Evolutionary conservation across 2,888 invertebrate species (phyloP).

Genomic region (Brenthis daphne): DNA sequence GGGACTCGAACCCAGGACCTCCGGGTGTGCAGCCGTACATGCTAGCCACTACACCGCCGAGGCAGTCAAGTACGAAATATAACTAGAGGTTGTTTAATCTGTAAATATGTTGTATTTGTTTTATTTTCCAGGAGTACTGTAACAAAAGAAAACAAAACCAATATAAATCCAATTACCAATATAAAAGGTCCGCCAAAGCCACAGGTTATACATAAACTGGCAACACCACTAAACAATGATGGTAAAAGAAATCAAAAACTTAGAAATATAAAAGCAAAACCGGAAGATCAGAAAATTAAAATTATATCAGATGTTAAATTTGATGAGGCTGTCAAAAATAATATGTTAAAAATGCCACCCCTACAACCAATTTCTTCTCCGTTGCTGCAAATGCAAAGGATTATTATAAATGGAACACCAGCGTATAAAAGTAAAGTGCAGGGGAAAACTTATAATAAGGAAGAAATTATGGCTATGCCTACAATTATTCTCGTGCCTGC

Average conservation of each 20-base stretch:
- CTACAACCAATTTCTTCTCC: constrained; percentile 60
- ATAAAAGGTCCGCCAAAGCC: constrained; percentile 40
- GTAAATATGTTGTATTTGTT: not conserved
- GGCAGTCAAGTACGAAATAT: not conserved
- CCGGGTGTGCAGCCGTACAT: too few species aligned
- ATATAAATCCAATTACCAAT: constrained; percentile 36
- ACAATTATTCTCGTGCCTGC: constrained; percentile 71
- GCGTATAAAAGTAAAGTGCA: constrained; percentile 55
- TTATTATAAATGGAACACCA: constrained; percentile 69
- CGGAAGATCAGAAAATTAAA: constrained; percentile 59
- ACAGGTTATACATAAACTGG: constrained; percentile 44
- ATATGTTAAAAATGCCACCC: constrained; percentile 46
- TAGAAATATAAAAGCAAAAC: constrained; percentile 1
- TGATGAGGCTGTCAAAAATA: constrained; percentile 49
- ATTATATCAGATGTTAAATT: constrained; percentile 73
- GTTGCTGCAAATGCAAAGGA: constrained; percentile 61
- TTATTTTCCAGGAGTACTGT: constrained; percentile 47
- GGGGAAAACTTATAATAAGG: constrained; percentile 54
- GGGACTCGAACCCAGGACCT: too few species aligned
- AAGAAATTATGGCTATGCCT: constrained; percentile 81
- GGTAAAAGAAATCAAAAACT: not conserved
- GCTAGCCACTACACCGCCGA: too few species aligned
- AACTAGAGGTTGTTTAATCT: not conserved
- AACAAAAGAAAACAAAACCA: constrained; percentile 45
- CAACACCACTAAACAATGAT: constrained; percentile 24